Conservation (phyloP, 2,888 invertebrate genomes). For the Dicyrtoma fusca region DNA sequence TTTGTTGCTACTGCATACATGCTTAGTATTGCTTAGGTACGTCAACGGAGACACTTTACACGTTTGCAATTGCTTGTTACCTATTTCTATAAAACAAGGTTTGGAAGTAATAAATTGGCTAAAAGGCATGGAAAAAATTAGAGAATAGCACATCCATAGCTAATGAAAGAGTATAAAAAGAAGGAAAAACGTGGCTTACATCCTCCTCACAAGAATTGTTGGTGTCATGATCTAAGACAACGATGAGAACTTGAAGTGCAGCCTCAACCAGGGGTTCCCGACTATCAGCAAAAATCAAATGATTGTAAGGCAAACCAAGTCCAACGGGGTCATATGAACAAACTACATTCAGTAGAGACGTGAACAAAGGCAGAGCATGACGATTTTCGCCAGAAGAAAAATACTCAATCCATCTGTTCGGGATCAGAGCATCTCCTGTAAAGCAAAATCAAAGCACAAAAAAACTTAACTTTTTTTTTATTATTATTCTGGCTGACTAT, state of each 20-base stretch:
- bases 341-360: constrained; percentile 90
- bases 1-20: no score
- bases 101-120: no score
- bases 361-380: constrained; percentile 96
- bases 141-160: no score
- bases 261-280: constrained; percentile 93
- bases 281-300: constrained; percentile 89
- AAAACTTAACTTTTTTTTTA: no score
- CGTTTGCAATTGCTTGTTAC: no score
- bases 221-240: constrained; percentile 93
- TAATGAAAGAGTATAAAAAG: no score
- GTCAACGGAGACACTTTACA: no score
- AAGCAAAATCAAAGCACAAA: constrained; percentile 26
- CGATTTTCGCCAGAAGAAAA: constrained; percentile 70
- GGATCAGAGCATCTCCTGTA: constrained; percentile 58
- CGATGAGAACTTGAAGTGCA: constrained; percentile 89
- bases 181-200: constrained; percentile 60
- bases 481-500: no score
- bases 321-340: constrained; percentile 99
- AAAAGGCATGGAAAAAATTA: neutral
- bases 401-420: constrained; percentile 69
- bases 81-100: no score
- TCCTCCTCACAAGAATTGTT: constrained; percentile 64
- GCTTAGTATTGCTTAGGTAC: no score
- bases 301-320: constrained; percentile 94